phyloP scores from a whole-genome alignment of 2,113 vertebrate species.

The Ceratotherium simum region DNA sequence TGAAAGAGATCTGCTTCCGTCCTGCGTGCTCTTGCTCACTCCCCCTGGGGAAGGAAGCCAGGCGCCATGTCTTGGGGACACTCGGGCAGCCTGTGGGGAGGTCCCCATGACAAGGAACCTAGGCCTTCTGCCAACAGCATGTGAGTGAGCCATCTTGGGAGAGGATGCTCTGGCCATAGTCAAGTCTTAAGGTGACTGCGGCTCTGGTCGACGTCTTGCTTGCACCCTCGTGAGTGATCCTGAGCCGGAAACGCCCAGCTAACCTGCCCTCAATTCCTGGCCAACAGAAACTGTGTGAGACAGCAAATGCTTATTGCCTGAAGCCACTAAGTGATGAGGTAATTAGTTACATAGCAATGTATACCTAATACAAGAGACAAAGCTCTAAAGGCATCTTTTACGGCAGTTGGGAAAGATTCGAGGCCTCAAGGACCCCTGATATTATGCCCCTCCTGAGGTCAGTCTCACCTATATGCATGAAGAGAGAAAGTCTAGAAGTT shows the following conservation, averaged over 20 bases:
- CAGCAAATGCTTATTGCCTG: neutral
- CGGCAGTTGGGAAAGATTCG: neutral
- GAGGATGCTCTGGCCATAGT: neutral
- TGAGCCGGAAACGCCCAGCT: neutral
- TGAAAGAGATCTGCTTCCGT: neutral
- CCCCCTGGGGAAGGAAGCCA: neutral
- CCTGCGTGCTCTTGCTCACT: neutral
- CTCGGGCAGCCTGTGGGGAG: neutral
- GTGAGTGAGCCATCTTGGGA: neutral
- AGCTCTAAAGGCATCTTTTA: neutral
- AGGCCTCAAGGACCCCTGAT: neutral
- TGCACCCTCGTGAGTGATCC: neutral
- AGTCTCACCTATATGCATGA: neutral
- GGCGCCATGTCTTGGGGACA: neutral
- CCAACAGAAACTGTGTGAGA: neutral
- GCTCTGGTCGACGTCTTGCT: neutral
- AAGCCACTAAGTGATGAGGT: neutral
- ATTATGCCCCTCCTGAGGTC: neutral
- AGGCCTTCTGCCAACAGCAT: neutral
- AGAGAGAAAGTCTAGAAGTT: neutral
- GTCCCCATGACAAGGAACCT: fast-evolving
- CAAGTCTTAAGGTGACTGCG: neutral
- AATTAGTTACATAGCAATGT: neutral
- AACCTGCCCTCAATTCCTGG: neutral
- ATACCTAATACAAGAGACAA: neutral